Percentiles rank a stretch among this genome's conserved stretches.
Evolutionary conservation across 1,140 invertebrate genomes (phyloP).

Genomic region (Tribolium castaneum): DNA sequence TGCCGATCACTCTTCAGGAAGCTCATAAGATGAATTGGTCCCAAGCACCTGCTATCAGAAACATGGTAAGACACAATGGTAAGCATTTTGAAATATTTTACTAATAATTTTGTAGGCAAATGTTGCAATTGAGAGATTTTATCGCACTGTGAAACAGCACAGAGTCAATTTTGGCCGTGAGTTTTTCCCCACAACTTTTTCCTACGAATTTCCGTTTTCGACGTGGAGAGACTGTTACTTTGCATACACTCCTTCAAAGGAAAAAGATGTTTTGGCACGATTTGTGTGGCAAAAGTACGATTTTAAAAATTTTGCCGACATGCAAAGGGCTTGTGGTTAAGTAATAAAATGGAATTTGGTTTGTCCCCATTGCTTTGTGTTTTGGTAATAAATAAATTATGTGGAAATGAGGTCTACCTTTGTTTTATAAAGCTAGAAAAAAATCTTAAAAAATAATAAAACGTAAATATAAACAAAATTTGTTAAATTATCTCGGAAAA

Average conservation of each 20-base stretch:
- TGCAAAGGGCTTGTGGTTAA: not conserved
- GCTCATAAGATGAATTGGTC: constrained; percentile 38
- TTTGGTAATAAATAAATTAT: constrained; percentile 12
- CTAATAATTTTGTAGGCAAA: not conserved
- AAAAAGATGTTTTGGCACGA: constrained; percentile 49
- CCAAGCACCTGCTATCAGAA: constrained; percentile 27
- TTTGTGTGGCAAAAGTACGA: constrained; percentile 8
- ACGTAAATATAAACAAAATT: too few species aligned
- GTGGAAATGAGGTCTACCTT: not conserved
- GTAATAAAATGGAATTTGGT: not conserved
- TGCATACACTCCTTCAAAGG: constrained; percentile 58
- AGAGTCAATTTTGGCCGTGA: constrained; percentile 54
- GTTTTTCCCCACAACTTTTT: constrained; percentile 56
- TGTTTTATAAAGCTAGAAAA: not conserved
- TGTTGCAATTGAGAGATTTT: constrained; percentile 18
- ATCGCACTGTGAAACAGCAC: constrained; percentile 47
- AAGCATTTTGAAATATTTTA: not conserved
- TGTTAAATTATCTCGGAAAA: too few species aligned
- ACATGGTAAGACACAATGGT: not conserved
- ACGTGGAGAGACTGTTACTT: constrained; percentile 58
- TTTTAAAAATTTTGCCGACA: not conserved
- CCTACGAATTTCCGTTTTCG: constrained; percentile 55
- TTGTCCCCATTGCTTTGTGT: not conserved
- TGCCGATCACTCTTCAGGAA: not conserved
- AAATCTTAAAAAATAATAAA: too few species aligned